Evolutionary conservation across 2,113 vertebrate species (phyloP), one percentile per base, ranked within the genome.

Genomic region (Elephantulus edwardii): DNA sequence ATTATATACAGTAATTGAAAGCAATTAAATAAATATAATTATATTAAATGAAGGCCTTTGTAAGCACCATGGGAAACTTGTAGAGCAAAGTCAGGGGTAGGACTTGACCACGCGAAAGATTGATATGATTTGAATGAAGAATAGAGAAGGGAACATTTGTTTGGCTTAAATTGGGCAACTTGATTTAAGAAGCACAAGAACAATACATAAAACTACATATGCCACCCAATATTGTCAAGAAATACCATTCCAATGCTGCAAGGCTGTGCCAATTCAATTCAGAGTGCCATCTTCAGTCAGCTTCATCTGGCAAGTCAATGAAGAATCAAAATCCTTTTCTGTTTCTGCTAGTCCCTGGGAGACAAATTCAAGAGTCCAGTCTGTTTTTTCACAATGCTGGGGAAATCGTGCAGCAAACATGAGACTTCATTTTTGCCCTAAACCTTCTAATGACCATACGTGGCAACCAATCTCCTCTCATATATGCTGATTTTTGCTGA

Each of bases 141-240:
- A 28, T 75, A 66, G 42, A 90, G 66, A 90, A 72, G 48, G 44
- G 80, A 86, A 93, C 92, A 95, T 70, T 94, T 85, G 74, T 89
- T 93, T 95, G 83, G 52, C 80, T 93, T 94, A 92, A 95, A 93
- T 90, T 93, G 89, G 85, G 52, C 84, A 94, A 93, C 66, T 90
- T 92, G 66, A 93, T 85, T 92, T 92, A 91, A 93, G 89, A 93
- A 93, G 89, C 81, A 71, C 48, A 71, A 91, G 85, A 93, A 89
- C 90, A 96, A 92, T 93, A 94, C 80, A 93, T 79, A 91, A 86
- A 96, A 90, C 92, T 94, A 70, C 83, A 90, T 93, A 94, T 91
- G 76, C 42, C 86, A 80, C 78, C 92, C 71, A 88, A 74, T 48
- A 30, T 79, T 90, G 79, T 91, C 83, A 79, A 87, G 58, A 88